Conservation (phyloP, 2,888 invertebrate genomes). For the Frankliniella intonsa region DNA sequence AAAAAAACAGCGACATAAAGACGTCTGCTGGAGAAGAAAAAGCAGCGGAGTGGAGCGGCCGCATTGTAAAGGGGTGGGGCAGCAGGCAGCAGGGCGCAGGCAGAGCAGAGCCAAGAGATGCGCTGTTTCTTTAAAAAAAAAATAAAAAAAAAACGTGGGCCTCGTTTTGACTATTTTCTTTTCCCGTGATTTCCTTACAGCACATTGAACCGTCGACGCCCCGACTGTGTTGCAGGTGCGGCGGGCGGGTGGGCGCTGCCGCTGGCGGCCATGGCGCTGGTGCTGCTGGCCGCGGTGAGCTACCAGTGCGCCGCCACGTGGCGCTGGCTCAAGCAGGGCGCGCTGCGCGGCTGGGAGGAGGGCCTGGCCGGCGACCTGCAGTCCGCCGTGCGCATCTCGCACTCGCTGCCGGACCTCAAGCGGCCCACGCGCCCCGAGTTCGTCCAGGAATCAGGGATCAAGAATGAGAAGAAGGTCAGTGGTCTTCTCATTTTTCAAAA, state of each 20-base stretch:
- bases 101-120: too few relatives aligned
- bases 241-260: neutral
- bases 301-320: slow-evolving; percentile 70
- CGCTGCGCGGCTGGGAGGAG: slow-evolving; percentile 40
- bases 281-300: slow-evolving; percentile 64
- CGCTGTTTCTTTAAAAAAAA: too few relatives aligned
- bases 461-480: slow-evolving; percentile 60
- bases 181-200: neutral
- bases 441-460: slow-evolving; percentile 68
- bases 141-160: too few relatives aligned
- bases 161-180: too few relatives aligned
- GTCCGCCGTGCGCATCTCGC: slow-evolving; percentile 68
- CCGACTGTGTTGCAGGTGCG: too few relatives aligned
- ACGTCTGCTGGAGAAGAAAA: too few relatives aligned
- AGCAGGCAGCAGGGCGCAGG: too few relatives aligned
- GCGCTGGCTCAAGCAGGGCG: slow-evolving; percentile 59
- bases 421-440: slow-evolving; percentile 64
- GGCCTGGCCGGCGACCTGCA: slow-evolving; percentile 53
- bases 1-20: too few relatives aligned
- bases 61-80: too few relatives aligned
- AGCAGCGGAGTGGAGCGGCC: too few relatives aligned
- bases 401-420: slow-evolving; percentile 67
- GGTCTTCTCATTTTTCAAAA: too few relatives aligned
- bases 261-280: slow-evolving; percentile 57
- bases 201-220: too few relatives aligned